Conservation (phyloP, 2,888 invertebrate genomes). For the Apotomis betuletana region DNA sequence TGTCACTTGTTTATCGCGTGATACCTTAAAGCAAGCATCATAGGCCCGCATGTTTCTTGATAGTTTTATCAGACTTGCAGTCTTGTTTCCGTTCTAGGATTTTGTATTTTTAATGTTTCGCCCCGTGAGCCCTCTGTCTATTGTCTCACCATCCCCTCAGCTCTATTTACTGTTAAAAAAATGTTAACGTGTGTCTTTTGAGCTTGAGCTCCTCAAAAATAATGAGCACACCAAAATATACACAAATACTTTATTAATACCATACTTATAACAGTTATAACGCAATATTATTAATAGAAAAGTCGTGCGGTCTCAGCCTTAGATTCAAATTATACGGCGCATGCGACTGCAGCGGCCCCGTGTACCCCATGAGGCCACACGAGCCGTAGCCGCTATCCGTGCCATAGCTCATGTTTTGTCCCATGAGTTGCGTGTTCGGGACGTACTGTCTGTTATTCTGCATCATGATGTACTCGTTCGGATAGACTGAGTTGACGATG, state of each 20-base stretch:
- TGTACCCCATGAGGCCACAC: conserved; percentile 74
- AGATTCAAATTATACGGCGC: conserved; percentile 80
- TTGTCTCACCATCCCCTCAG: too few relatives aligned
- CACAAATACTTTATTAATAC: conserved; percentile 1
- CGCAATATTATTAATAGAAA: conserved; percentile 77
- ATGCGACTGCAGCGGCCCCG: conserved; percentile 68
- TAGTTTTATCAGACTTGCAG: too few relatives aligned
- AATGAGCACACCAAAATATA: background rate
- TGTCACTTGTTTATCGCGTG: too few relatives aligned
- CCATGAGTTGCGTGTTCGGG: conserved; percentile 68
- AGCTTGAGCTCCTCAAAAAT: background rate
- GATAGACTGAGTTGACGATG: conserved; percentile 73
- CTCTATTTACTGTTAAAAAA: too few relatives aligned
- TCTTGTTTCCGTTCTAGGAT: too few relatives aligned
- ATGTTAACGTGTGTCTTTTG: too few relatives aligned
- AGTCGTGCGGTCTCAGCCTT: conserved; percentile 85
- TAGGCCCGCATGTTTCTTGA: too few relatives aligned
- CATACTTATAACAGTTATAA: conserved; percentile 51
- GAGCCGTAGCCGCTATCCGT: conserved; percentile 72
- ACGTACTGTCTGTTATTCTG: conserved; percentile 76
- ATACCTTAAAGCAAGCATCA: too few relatives aligned
- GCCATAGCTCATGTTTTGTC: conserved; percentile 68
- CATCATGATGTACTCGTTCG: conserved; percentile 81
- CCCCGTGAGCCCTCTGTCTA: too few relatives aligned
- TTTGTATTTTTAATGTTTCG: too few relatives aligned